These are phyloP conservation scores for Nesometra sesokonis DNA, from an alignment of 35 echinoderm and acorn worm genomes.

Conservation along the genomic window DNA sequence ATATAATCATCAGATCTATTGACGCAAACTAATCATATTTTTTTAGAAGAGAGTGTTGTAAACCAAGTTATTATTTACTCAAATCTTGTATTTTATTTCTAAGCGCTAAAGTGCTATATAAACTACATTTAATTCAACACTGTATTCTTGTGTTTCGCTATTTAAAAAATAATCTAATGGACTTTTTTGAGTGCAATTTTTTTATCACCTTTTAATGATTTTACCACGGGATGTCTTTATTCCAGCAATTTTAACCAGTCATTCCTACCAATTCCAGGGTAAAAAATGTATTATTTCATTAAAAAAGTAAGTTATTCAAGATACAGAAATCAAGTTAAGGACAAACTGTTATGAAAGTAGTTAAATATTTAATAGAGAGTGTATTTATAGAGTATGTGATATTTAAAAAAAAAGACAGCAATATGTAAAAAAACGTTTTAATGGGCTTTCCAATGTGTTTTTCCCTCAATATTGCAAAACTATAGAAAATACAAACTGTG, in stretches of 20 bases:
- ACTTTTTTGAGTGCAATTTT: not conserved
- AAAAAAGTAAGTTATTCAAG: not conserved
- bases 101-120: too few relatives aligned
- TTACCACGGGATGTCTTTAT: not conserved
- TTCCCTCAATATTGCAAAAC: not conserved
- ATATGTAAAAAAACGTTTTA: not conserved
- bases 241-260: not conserved
- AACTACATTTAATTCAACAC: too few relatives aligned
- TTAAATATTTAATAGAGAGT: not conserved
- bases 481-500: too few relatives aligned
- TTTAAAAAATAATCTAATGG: too few relatives aligned
- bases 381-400: not conserved
- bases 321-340: not conserved
- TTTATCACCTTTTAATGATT: not conserved
- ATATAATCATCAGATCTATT: too few relatives aligned
- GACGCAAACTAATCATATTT: too few relatives aligned
- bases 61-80: too few relatives aligned
- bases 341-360: not conserved
- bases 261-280: not conserved
- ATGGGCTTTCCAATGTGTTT: not conserved
- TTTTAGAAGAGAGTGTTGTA: too few relatives aligned
- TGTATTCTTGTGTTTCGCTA: too few relatives aligned
- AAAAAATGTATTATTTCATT: not conserved
- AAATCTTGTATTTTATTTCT: too few relatives aligned
- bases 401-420: not conserved